phyloP scores from a whole-genome alignment of 2,797 vertebrate species.

The Gobio occitaniae region DNA sequence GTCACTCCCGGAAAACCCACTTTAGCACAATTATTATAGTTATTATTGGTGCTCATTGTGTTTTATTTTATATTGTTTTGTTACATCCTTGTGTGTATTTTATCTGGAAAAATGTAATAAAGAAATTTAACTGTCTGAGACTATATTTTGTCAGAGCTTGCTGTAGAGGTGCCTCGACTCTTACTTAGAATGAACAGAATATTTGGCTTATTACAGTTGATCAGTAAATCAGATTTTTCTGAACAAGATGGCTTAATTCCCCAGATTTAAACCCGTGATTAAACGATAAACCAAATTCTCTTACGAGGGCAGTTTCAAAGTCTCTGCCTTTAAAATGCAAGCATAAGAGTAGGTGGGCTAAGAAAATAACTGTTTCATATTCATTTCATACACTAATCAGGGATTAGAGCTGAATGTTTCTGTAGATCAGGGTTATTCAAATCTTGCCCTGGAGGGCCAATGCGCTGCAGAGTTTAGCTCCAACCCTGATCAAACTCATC shows the following conservation, averaged over 20 bases:
- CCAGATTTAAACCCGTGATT: neutral
- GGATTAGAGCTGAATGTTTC: neutral
- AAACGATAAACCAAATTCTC: neutral
- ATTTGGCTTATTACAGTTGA: neutral
- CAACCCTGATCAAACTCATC: too few relatives aligned
- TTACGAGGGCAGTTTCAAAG: neutral
- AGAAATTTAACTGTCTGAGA: conserved; percentile 53
- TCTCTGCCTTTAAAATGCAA: neutral
- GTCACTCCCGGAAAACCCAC: conserved; percentile 20
- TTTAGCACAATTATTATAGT: conserved; percentile 57
- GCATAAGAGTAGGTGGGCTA: neutral
- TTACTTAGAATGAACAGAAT: neutral
- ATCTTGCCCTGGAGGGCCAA: too few relatives aligned
- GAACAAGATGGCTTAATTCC: neutral
- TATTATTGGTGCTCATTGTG: conserved; percentile 61
- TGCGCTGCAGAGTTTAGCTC: too few relatives aligned
- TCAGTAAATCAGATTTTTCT: neutral
- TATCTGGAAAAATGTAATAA: conserved; percentile 75
- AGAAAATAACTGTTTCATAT: neutral
- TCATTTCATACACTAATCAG: neutral
- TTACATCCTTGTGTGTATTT: conserved; percentile 66
- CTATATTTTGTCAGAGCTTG: neutral
- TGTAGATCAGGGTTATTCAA: neutral
- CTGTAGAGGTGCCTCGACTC: neutral
- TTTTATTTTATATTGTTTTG: conserved; percentile 69